phyloP scores from a whole-genome alignment of 2,888 invertebrate species.

The Drosophila vallismaia region DNA sequence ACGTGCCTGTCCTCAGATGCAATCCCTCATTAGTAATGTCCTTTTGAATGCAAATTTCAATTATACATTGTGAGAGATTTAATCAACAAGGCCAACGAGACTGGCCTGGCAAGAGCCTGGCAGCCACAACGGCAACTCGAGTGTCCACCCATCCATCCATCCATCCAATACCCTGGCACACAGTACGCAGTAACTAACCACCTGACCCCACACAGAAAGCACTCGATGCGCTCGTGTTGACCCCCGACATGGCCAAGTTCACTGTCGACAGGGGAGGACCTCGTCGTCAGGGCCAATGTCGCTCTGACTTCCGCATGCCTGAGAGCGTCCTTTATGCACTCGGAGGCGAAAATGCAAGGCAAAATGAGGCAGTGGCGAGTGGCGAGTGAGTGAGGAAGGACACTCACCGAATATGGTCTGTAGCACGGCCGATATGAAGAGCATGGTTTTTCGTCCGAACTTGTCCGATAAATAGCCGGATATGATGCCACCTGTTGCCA shows the following conservation, averaged over 20 bases:
- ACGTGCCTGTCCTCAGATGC: conserved; percentile 17
- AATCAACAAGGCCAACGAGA: conserved; percentile 71
- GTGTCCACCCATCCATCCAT: conserved; percentile 5
- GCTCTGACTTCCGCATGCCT: conserved; percentile 52
- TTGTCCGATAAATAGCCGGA: conserved; percentile 92
- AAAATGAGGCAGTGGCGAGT: neutral
- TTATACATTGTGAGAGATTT: conserved; percentile 68
- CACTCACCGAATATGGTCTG: conserved; percentile 87
- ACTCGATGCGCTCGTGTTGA: conserved; percentile 50
- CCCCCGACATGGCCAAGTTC: conserved; percentile 78
- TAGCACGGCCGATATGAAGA: conserved; percentile 88
- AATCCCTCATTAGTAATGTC: conserved; percentile 56
- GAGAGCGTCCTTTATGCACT: conserved; percentile 39
- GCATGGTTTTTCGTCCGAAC: conserved; percentile 90
- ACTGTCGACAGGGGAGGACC: conserved; percentile 64
- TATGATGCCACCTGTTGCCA: conserved; percentile 91
- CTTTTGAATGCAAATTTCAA: conserved; percentile 72
- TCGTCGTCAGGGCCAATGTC: conserved; percentile 60
- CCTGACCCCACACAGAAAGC: conserved; percentile 19
- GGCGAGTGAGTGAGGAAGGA: neutral
- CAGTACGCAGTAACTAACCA: neutral
- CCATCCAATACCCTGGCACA: neutral
- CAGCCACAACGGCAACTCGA: conserved; percentile 29
- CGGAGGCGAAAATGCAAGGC: conserved; percentile 13
- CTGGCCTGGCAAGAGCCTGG: conserved; percentile 38